Percentiles rank a stretch among this genome's conserved stretches.
phyloP scores from a whole-genome alignment of 53 echinoderm and acorn worm genomes.

The Mesocentrotus franciscanus region DNA sequence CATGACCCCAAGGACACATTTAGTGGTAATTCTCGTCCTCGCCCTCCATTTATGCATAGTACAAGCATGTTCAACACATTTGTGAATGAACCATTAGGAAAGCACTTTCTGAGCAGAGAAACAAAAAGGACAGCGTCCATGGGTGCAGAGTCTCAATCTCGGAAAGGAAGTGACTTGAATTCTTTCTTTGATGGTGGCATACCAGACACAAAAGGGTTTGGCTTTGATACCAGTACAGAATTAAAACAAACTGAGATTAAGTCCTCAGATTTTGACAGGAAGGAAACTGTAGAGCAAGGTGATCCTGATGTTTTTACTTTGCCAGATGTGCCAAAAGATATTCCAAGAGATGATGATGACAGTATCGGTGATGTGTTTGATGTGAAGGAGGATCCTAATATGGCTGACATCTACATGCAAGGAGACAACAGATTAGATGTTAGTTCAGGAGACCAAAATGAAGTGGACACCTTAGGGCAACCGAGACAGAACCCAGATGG shows the following conservation, averaged over 20 bases:
- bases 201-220: conserved; percentile 66
- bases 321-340: conserved; percentile 46
- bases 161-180: conserved; percentile 19
- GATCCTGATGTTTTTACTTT: not conserved
- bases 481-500: conserved; percentile 52
- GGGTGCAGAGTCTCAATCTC: conserved; percentile 23
- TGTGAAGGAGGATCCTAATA: not conserved
- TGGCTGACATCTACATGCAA: conserved; percentile 4
- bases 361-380: conserved; percentile 25
- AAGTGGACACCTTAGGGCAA: not conserved
- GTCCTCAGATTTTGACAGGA: too few relatives aligned
- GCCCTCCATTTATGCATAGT: conserved; percentile 65
- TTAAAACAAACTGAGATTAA: not conserved
- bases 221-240: conserved; percentile 40
- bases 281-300: not conserved
- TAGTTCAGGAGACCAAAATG: not conserved
- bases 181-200: conserved; percentile 28
- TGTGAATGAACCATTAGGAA: not conserved
- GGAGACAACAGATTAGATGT: conserved; percentile 25
- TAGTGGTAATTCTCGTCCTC: not conserved
- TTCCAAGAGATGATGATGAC: conserved; percentile 3
- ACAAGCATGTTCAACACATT: conserved; percentile 63
- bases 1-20: conserved; percentile 19
- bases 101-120: not conserved
- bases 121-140: conserved; percentile 41